Evolutionary conservation across 2,113 vertebrate species (phyloP).

Genomic region (Calyptomena viridis): DNA sequence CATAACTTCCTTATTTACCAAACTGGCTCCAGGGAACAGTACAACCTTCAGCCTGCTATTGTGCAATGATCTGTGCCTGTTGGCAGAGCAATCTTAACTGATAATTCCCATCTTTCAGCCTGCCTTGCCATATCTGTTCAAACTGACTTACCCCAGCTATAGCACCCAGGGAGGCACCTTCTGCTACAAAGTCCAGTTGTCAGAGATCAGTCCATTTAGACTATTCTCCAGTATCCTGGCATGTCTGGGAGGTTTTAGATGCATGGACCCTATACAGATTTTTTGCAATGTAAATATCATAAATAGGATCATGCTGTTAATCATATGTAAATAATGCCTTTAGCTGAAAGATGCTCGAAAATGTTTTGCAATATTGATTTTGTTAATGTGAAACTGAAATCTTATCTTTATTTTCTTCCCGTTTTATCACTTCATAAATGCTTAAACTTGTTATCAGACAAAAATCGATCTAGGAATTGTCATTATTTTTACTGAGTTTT

Average conservation of each 20-base stretch:
- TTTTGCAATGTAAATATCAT: not conserved
- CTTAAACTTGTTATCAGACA: not conserved
- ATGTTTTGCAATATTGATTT: not conserved
- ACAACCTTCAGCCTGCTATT: conserved; percentile 1
- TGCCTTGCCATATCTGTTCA: conserved; percentile 13
- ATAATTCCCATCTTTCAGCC: conserved; percentile 3
- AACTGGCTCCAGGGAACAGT: conserved; percentile 30
- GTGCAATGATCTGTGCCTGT: not conserved
- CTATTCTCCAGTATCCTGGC: not conserved
- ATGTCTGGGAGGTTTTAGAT: not conserved
- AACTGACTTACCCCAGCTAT: not conserved
- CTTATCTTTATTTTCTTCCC: not conserved
- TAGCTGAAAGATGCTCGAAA: not conserved
- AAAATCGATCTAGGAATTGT: not conserved
- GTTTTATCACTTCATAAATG: not conserved
- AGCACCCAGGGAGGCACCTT: not conserved
- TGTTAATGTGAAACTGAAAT: not conserved
- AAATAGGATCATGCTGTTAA: not conserved
- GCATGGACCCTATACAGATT: not conserved
- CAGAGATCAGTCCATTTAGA: not conserved
- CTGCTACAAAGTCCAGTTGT: not conserved
- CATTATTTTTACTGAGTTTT: not conserved
- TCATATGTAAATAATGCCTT: not conserved
- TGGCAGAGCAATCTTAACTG: conserved; percentile 34
- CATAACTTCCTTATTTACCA: conserved; percentile 55